These are phyloP conservation scores for Trissoscelio sp. DNA, from an alignment of 2,888 invertebrate genomes.

Conservation along the genomic window DNA sequence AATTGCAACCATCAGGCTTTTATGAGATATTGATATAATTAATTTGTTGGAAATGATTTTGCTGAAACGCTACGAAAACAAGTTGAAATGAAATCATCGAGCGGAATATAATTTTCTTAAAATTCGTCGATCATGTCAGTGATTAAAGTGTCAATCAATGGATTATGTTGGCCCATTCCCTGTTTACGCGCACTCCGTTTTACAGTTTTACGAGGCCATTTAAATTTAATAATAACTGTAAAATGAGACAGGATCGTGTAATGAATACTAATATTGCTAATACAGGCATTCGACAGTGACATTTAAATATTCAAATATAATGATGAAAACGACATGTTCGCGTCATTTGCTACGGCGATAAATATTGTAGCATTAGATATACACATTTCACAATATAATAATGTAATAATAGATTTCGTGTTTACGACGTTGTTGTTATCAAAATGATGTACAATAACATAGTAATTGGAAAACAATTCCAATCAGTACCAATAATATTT, in stretches of 20 bases:
- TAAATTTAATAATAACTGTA: slow-evolving; percentile 31
- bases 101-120: slow-evolving; percentile 4
- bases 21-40: background rate
- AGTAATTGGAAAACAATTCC: slow-evolving; percentile 37
- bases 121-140: slow-evolving; percentile 1
- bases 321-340: slow-evolving; percentile 24
- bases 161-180: slow-evolving; percentile 2
- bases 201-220: slow-evolving; percentile 20
- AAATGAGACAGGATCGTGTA: slow-evolving; percentile 7
- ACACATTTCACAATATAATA: slow-evolving; percentile 31
- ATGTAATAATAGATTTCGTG: slow-evolving; percentile 20
- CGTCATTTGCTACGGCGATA: background rate
- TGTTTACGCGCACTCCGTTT: slow-evolving; percentile 8
- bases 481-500: slow-evolving; percentile 27
- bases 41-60: background rate
- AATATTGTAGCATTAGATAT: slow-evolving; percentile 37
- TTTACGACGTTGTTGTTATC: slow-evolving; percentile 27
- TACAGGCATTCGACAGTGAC: slow-evolving; percentile 21
- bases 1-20: too few relatives aligned
- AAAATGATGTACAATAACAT: slow-evolving; percentile 28
- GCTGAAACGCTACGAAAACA: background rate
- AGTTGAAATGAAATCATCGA: slow-evolving; percentile 2
- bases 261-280: slow-evolving; percentile 25
- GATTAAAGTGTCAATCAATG: slow-evolving; percentile 27
- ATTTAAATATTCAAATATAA: slow-evolving; percentile 39